Evolutionary conservation across 2,797 vertebrate genomes (phyloP), one percentile per base, ranked within the genome.

Genomic region (Staurois parvus): DNA sequence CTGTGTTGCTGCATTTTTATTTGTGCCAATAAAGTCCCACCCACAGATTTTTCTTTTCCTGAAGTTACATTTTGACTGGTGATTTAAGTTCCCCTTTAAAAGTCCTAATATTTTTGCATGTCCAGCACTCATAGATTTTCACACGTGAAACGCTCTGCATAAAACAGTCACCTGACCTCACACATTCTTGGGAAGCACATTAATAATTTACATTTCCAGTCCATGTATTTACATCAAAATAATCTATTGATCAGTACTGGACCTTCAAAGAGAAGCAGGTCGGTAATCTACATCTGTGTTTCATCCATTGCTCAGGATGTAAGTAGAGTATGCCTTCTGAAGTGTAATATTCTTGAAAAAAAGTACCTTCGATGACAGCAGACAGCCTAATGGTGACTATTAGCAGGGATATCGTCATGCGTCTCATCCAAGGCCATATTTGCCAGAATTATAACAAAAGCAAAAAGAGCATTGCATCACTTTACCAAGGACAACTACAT

Each of bases 191-290:
- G 64, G 10, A 66, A 66, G n/a, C 12, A 66, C 64, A 66, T 66
- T 66, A 66, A 66, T 66, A 66, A 70, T 70, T 26, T 70, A 70
- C 30, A 70, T 70, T 70, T 70, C 68, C 68, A 30, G 68, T 34
- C 13, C 30, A 70, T 70, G 68, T 32, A 30, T 70, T 70, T 30
- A 70, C 76, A 81, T 72, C 30, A 42, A 83, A 30, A 34, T 34
- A 70, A 70, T 34, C 68, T 70, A 34, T 70, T 34, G 0, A 4
- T 79, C 30, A 68, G 76, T 67, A 88, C 78, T 15, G 64, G 26
- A 66, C 64, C 64, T 66, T 28, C 64, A 66, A 66, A 26, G 28
- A 26, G 10, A 28, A 29, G 28, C 64, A 66, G 64, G 4, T 11
- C 2, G 1, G 12, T 29, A 26, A 26, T 66, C 64, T 66, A 28